Percentiles rank a stretch among this genome's conserved stretches.
These are phyloP conservation scores for Drosophila teissieri DNA, from an alignment of 1,140 invertebrate genomes.

Conservation along the genomic window DNA sequence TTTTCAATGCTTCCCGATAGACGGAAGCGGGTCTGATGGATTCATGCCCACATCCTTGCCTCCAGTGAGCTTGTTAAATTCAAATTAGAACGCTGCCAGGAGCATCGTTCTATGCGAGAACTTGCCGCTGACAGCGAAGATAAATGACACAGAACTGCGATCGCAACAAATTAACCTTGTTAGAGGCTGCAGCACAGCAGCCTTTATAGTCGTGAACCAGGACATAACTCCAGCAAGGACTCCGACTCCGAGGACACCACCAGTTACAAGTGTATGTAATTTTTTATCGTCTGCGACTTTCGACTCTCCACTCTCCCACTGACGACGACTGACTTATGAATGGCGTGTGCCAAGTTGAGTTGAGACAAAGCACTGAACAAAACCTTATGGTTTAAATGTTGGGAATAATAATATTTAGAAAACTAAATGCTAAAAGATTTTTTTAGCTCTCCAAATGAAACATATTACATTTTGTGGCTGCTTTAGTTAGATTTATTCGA, in stretches of 20 bases:
- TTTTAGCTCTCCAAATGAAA: too few relatives aligned
- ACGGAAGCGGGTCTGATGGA: conserved; percentile 28
- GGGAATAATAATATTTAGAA: background rate
- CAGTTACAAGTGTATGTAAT: conserved; percentile 82
- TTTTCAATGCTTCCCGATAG: conserved; percentile 72
- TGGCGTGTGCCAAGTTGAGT: conserved; percentile 60
- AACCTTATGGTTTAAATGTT: background rate
- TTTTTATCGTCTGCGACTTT: conserved; percentile 75
- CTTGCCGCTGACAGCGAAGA: conserved; percentile 76
- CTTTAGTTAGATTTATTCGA: too few relatives aligned
- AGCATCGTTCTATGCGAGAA: conserved; percentile 22
- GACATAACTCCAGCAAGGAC: conserved; percentile 32
- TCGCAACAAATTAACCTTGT: conserved; percentile 83
- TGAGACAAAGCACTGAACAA: conserved; percentile 16
- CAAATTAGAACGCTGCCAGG: conserved; percentile 72
- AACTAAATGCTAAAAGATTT: background rate
- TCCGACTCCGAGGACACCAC: conserved; percentile 45
- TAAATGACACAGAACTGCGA: conserved; percentile 79
- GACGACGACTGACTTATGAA: conserved; percentile 74
- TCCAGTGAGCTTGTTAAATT: conserved; percentile 74
- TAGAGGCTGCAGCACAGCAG: conserved; percentile 47
- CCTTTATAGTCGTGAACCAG: background rate
- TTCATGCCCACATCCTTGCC: conserved; percentile 7
- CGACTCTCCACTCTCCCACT: conserved; percentile 17
- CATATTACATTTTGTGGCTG: too few relatives aligned